Evolutionary conservation across 2,113 vertebrate species (phyloP), one percentile per base, ranked within the genome.

Genomic region (Herpetotheres cachinnans): DNA sequence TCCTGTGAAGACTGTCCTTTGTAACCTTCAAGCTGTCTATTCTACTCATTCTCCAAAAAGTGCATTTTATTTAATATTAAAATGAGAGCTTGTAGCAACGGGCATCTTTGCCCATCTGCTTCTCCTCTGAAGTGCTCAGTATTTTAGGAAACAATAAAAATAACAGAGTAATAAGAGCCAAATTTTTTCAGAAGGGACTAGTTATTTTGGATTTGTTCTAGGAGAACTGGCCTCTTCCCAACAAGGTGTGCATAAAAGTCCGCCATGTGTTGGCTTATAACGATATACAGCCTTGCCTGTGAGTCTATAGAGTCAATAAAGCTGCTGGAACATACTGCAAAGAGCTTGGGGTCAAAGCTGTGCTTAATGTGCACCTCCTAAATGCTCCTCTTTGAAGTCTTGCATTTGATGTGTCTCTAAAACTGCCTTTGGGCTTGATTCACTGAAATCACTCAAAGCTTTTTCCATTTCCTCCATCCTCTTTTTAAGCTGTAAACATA

Each of bases 121-220:
- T 93, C 81, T 91, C 36, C 74, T 94, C 74, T 82, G 66, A 92
- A 95, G 66, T 65, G 34, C 91, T 91, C 62, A 62, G 89, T 87
- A 95, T 94, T 96, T 96, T 91, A 92, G 82, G 95, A 93, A 93
- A 85, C 66, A 91, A 87, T 96, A 92, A 96, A 97, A 95, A 96
- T 82, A 96, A 86, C 59, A 36, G 36, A 72, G n/a, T 20, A n/a
- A 26, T 4, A 59, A 61, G 46, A 95, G 81, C 86, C 93, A 95
- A 85, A 24, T 19, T 79, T 86, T 67, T 81, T 84, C 91, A 38
- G 20, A 73, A 80, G 84, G 54, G 84, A 82, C 61, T 85, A 21
- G 49, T 71, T 82, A 70, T 56, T 94, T 91, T 73, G 73, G 71
- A 62, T 89, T 70, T 63, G 49, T 56, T 82, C 89, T 89, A 44